Evolutionary conservation across 1,140 invertebrate genomes (phyloP).

Genomic region (Drosophila micromelanica): DNA sequence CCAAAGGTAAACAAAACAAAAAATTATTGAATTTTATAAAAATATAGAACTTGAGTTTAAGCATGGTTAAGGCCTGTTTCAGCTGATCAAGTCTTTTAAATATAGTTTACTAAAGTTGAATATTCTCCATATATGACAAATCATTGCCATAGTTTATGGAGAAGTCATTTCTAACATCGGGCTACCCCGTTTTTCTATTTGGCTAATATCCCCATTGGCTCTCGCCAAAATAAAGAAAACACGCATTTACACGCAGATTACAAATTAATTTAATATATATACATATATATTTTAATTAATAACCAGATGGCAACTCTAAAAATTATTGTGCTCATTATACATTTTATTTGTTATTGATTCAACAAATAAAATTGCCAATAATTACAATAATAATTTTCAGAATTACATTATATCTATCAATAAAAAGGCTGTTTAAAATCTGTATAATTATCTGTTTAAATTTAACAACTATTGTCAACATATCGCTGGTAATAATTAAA

Average conservation of each 20-base stretch:
- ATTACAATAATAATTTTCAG: background rate
- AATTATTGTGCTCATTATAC: background rate
- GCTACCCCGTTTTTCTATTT: too few species aligned
- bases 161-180: too few species aligned
- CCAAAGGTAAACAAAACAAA: background rate
- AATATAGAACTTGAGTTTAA: background rate
- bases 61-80: background rate
- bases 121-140: too few species aligned
- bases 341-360: background rate
- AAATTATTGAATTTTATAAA: slow-evolving; percentile 1
- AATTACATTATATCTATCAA: background rate
- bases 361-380: too few species aligned
- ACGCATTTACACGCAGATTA: too few species aligned
- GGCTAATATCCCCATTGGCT: too few species aligned
- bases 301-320: too few species aligned
- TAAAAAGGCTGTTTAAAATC: background rate
- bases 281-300: too few species aligned
- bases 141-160: too few species aligned
- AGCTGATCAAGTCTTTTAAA: background rate
- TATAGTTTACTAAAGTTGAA: background rate
- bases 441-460: background rate
- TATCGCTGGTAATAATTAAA: slow-evolving; percentile 7
- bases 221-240: too few species aligned
- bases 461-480: slow-evolving; percentile 16
- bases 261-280: too few species aligned